Percentiles rank a stretch among this genome's conserved stretches.
Conservation (phyloP, 2,113 vertebrate genomes). For the Rhinolophus ferrumequinum region DNA sequence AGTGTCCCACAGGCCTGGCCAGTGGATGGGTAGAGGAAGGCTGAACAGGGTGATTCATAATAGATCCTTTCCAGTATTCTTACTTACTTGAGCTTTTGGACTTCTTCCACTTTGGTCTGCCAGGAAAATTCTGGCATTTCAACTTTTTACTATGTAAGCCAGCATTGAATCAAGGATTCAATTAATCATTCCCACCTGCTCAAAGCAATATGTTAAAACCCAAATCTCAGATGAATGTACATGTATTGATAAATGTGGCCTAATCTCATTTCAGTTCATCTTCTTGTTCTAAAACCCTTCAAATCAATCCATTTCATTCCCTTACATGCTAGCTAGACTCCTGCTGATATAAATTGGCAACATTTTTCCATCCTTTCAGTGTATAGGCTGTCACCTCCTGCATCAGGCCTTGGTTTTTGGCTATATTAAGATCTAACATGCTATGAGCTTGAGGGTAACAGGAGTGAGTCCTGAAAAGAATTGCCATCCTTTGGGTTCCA, state of each 20-base stretch:
- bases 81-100: background rate
- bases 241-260: background rate
- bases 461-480: slow-evolving; percentile 18
- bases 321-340: background rate
- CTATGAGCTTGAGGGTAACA: background rate
- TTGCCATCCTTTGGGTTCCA: background rate
- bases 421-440: background rate
- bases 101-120: background rate
- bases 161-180: background rate
- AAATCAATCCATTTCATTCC: background rate
- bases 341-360: background rate
- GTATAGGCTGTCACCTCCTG: background rate
- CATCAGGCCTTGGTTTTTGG: background rate
- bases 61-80: background rate
- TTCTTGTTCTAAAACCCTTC: background rate
- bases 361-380: background rate
- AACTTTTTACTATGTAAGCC: background rate
- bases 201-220: background rate
- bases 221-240: background rate
- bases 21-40: background rate
- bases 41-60: background rate
- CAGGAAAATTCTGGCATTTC: background rate
- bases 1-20: background rate
- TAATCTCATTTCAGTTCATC: background rate
- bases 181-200: background rate